phyloP scores from a whole-genome alignment of 1,140 invertebrate genomes.

The Mya arenaria region DNA sequence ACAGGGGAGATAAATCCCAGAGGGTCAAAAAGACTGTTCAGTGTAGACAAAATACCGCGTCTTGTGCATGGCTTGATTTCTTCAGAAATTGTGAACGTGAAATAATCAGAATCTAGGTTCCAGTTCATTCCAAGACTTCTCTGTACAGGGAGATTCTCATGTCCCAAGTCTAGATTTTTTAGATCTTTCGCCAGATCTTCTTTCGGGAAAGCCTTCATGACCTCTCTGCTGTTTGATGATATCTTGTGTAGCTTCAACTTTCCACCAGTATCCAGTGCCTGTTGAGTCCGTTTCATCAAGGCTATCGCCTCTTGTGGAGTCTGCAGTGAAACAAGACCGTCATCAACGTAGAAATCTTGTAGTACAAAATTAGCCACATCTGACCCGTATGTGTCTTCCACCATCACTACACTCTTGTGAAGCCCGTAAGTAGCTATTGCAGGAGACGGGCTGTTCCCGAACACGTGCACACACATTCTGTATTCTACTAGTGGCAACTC shows the following conservation, averaged over 20 bases:
- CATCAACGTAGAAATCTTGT: slow-evolving; percentile 50
- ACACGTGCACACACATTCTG: slow-evolving; percentile 54
- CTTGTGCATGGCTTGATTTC: slow-evolving; percentile 45
- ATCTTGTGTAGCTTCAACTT: slow-evolving; percentile 46
- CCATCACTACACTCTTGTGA: not conserved
- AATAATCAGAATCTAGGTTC: slow-evolving; percentile 45
- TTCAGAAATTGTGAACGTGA: slow-evolving; percentile 30
- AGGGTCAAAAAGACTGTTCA: slow-evolving; percentile 57
- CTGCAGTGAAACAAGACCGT: slow-evolving; percentile 17
- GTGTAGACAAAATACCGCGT: slow-evolving; percentile 56
- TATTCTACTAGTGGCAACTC: not conserved
- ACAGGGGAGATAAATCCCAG: slow-evolving; percentile 57
- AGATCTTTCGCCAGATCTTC: slow-evolving; percentile 41
- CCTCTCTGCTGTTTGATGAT: slow-evolving; percentile 25
- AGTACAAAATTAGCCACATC: slow-evolving; percentile 10
- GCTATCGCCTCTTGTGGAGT: slow-evolving; percentile 20
- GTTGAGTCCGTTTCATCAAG: slow-evolving; percentile 24
- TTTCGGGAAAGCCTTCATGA: slow-evolving; percentile 28
- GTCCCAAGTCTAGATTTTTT: slow-evolving; percentile 24
- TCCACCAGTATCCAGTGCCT: not conserved
- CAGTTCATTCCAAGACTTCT: slow-evolving; percentile 51
- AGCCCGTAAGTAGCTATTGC: slow-evolving; percentile 22
- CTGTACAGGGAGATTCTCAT: slow-evolving; percentile 38
- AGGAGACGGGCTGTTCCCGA: slow-evolving; percentile 33
- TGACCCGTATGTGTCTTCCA: slow-evolving; percentile 4